Evolutionary conservation across 2,888 invertebrate genomes (phyloP), one percentile per base, ranked within the genome.

Genomic region (Tipula confusa): DNA sequence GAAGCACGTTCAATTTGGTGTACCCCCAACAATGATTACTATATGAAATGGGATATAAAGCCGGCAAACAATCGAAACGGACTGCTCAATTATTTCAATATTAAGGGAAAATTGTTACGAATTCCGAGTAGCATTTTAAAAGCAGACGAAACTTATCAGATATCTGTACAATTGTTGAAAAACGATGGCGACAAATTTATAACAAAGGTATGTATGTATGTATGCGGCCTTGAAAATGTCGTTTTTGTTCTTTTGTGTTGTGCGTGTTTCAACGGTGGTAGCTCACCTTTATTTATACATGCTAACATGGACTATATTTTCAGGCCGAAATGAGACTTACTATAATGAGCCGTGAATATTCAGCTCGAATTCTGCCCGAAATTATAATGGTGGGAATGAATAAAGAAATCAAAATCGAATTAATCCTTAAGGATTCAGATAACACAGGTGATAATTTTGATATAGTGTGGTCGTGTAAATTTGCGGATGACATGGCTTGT

Each of bases 11-110:
- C 36, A 13, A 79, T 79, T 38, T 83, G 36, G 36, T 83, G 83
- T 83, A 18, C 3, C 6, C 83, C 83, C 9, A 64, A n/a, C 18
- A 79, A 18, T 33, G 64, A 83, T 31, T 83, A 24, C 33, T 18
- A 29, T 31, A 36, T 83, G 38, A 83, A 31, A 83, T 83, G 83
- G 83, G 28, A 28, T 79, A 43, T 48, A 5, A 83, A 29, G 9
- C 28, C 28, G 38, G 28, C 15, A 7, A n/a, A 80, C 7, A 80
- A 15, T 29, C 15, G 31, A 5, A 80, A 13, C 29, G 31, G 80
- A 6, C 7, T 80, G n/a, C 13, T 33, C 1, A 6, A 83, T 11
- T 83, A 64, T 18, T 31, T 83, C 9, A 15, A 79, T 11, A 83
- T 31, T 5, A 29, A 29, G 11, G 79, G 83, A 2, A 83, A 79